These are phyloP conservation scores for Molossus molossus DNA, from an alignment of 2,797 vertebrate species.

Conservation along the genomic window DNA sequence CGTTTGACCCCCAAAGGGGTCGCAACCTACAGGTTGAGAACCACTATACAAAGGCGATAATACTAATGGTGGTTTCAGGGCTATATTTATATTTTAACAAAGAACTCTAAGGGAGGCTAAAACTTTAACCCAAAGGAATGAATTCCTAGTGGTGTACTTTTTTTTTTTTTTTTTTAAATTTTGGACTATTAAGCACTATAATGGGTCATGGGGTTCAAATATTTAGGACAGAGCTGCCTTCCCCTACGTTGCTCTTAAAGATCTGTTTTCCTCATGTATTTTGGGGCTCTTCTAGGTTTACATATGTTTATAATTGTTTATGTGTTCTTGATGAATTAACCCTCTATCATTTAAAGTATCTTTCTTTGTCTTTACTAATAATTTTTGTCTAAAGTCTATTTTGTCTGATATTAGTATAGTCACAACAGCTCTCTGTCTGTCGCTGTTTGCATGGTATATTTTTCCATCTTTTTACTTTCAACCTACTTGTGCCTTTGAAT, in stretches of 20 bases:
- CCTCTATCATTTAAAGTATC: not conserved
- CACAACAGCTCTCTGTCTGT: not conserved
- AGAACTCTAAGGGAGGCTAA: not conserved
- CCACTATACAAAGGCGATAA: no score
- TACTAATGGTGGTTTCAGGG: not conserved
- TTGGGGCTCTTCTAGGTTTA: not conserved
- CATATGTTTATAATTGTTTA: not conserved
- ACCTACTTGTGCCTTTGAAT: slow-evolving; percentile 4
- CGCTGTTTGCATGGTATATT: not conserved
- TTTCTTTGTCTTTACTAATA: not conserved
- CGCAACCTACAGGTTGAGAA: no score
- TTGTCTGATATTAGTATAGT: not conserved
- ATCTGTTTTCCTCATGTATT: not conserved
- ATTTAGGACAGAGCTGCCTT: not conserved
- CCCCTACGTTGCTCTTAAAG: not conserved
- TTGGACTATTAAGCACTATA: not conserved
- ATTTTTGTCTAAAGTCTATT: not conserved
- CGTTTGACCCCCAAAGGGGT: no score
- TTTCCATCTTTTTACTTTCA: slow-evolving; percentile 4
- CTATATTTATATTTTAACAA: not conserved
- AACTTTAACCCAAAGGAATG: not conserved
- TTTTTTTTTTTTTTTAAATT: no score
- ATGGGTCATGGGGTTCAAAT: not conserved
- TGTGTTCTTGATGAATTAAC: not conserved
- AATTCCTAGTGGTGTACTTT: not conserved